Evolutionary conservation across 2,797 vertebrate species (phyloP), one percentile per base, ranked within the genome.

Genomic region (Otolemur crassicaudatus): DNA sequence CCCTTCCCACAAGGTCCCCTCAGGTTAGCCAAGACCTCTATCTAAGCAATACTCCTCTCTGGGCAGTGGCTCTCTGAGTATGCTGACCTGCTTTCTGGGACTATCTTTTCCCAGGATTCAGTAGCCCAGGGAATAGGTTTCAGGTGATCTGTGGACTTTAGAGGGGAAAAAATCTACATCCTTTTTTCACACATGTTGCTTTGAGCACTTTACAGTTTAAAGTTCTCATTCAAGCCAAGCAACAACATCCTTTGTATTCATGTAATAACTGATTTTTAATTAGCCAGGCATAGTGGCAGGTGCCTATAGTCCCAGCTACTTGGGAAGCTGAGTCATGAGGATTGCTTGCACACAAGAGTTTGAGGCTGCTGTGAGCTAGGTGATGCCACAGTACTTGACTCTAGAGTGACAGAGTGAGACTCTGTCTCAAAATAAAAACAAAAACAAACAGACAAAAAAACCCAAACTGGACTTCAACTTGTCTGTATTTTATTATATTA

Each of bases 391-490:
- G 49, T 14, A 53, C 13, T 53, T 53, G 3, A 53, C 49, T 53
- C 49, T 53, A 53, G 49, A 53, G 49, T 53, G 49, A 53, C 49
- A 53, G 49, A 53, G 49, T 53, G 13, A 53, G 49, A 53, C 49
- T 53, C 49, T 53, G 49, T 53, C 49, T 53, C 49, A 53, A 53
- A 53, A 53, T 14, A 53, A 53, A 53, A 53, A 53, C 49, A 53
- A 53, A 53, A 53, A 53, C 49, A 53, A 53, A 53, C 49, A 53
- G 16, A 49, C 46, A 14, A 46, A 46, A 8, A 46, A 49, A 53
- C 13, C 49, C 49, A 87, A 82, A 70, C 86, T 58, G 69, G 87
- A 83, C 56, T 94, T 95, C 25, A n/a, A n/a, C 7, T 37, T 79
- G 40, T 23, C 46, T 83, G 58, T 29, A n/a, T 63, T 63, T 63